Conservation (phyloP, 2,888 invertebrate species). For the Dryomyza anilis region DNA sequence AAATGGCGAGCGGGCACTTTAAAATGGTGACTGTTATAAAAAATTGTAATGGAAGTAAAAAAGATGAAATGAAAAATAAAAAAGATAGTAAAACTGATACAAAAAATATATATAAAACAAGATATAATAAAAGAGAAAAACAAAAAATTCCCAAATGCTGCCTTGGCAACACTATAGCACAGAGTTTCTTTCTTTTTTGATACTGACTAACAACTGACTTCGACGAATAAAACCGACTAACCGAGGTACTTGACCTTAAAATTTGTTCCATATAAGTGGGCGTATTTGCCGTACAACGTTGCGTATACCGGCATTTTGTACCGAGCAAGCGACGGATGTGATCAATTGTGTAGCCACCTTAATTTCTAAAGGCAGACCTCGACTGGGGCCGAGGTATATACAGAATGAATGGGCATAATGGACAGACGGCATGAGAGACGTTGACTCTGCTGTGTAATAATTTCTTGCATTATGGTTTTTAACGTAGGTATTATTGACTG, state of each 20-base stretch:
- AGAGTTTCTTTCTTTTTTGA: no score
- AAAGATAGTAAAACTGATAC: background rate
- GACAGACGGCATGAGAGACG: no score
- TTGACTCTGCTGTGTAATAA: no score
- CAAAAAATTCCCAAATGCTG: no score
- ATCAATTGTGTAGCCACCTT: conserved; percentile 26
- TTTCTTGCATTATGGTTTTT: no score
- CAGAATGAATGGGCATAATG: background rate
- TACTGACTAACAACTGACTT: no score
- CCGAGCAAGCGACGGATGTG: conserved; percentile 18
- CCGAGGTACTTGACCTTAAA: conserved; percentile 20
- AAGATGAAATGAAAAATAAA: background rate
- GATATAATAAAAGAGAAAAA: no score
- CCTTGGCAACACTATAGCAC: conserved; percentile 9
- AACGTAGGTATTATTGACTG: no score
- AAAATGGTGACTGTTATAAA: background rate
- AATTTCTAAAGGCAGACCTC: background rate
- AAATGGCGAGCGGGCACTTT: conserved; percentile 5
- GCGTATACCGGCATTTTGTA: conserved; percentile 14
- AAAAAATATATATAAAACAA: background rate
- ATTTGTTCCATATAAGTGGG: background rate
- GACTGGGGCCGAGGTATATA: background rate
- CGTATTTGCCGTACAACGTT: background rate
- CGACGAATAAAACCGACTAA: background rate
- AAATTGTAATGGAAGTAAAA: background rate